Conservation (phyloP, 53 echinoderm and acorn worm species). For the Hippasteria phrygiana region DNA sequence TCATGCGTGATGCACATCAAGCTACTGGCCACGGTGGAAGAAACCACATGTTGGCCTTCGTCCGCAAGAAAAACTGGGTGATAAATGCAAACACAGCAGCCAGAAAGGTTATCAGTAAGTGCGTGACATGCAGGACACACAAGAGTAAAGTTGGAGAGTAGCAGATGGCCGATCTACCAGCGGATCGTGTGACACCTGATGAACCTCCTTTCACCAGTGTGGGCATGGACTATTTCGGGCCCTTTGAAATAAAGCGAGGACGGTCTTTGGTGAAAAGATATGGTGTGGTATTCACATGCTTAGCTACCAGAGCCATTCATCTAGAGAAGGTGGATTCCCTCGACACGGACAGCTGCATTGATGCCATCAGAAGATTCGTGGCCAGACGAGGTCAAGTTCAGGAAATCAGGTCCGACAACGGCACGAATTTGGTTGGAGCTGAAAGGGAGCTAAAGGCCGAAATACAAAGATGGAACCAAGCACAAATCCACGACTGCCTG, state of each 20-base stretch:
- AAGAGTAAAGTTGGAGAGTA: not conserved
- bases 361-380: too few relatives aligned
- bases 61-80: slow-evolving; percentile 65
- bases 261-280: too few relatives aligned
- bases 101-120: slow-evolving; percentile 44
- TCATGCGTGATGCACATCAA: slow-evolving; percentile 11
- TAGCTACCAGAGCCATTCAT: too few relatives aligned
- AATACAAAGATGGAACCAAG: too few relatives aligned
- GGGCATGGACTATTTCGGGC: slow-evolving; percentile 69
- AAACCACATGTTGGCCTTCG: slow-evolving; percentile 49
- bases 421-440: too few relatives aligned
- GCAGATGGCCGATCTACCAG: slow-evolving; percentile 29
- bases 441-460: too few relatives aligned
- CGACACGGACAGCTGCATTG: too few relatives aligned
- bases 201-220: slow-evolving; percentile 48
- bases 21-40: slow-evolving; percentile 41
- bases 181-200: not conserved
- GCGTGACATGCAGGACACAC: slow-evolving; percentile 21
- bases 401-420: too few relatives aligned
- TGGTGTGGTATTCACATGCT: too few relatives aligned
- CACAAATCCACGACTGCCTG: too few relatives aligned
- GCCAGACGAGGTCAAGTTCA: too few relatives aligned
- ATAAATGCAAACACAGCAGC: slow-evolving; percentile 40
- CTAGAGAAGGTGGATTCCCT: too few relatives aligned
- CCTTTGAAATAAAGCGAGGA: slow-evolving; percentile 56